phyloP scores from a whole-genome alignment of 2,797 vertebrate species.

The Toxotes lorentzi region DNA sequence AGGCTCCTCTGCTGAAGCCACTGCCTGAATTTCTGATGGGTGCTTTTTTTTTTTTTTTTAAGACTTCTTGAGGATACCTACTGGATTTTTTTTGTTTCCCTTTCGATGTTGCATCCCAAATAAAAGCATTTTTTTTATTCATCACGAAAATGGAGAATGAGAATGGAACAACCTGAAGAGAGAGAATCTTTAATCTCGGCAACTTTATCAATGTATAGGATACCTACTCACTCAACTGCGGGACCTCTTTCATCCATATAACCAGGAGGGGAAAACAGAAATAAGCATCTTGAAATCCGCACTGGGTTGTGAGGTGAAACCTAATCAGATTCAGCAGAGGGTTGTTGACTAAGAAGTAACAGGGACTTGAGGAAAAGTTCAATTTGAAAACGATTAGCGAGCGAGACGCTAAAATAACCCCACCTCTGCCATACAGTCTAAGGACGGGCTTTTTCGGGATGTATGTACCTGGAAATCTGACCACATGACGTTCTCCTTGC shows the following conservation, averaged over 20 bases:
- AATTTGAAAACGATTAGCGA: slow-evolving; percentile 57
- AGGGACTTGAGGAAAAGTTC: slow-evolving; percentile 79
- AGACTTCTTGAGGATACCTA: slow-evolving; percentile 56
- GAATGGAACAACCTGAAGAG: slow-evolving; percentile 44
- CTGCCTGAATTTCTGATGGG: slow-evolving; percentile 37
- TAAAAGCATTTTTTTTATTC: slow-evolving; percentile 13
- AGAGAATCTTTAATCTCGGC: slow-evolving; percentile 37
- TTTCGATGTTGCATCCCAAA: slow-evolving; percentile 34
- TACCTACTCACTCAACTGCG: slow-evolving; percentile 32
- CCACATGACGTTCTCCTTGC: slow-evolving; percentile 5
- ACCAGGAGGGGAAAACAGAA: slow-evolving; percentile 57
- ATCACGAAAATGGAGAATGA: slow-evolving; percentile 51
- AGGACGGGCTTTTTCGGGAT: slow-evolving; percentile 49
- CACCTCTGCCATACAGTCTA: slow-evolving; percentile 41
- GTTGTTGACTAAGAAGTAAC: slow-evolving; percentile 66
- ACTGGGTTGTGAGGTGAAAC: slow-evolving; percentile 97
- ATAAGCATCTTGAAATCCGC: slow-evolving; percentile 88
- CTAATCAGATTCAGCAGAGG: slow-evolving; percentile 89
- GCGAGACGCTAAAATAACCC: slow-evolving; percentile 51
- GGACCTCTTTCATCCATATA: slow-evolving; percentile 59
- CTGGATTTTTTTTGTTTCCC: slow-evolving; percentile 47
- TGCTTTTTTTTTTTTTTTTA: slow-evolving; percentile 16
- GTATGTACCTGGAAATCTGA: slow-evolving; percentile 50
- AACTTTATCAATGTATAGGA: slow-evolving; percentile 61
- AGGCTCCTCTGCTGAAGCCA: slow-evolving; percentile 28